phyloP scores from a whole-genome alignment of 1,140 invertebrate genomes.

The Drosophila athabasca region DNA sequence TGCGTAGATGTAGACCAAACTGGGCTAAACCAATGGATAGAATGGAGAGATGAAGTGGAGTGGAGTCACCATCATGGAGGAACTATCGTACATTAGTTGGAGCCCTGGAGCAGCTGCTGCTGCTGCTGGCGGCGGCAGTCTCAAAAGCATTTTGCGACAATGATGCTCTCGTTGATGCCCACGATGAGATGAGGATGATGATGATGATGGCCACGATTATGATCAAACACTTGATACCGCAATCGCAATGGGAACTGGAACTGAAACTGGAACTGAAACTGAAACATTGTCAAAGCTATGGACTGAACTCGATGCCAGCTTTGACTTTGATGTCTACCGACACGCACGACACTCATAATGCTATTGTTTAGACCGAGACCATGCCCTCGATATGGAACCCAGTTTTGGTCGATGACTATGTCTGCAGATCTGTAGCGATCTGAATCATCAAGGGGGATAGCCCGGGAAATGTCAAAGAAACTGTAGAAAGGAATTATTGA shows the following conservation, averaged over 20 bases:
- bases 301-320: constrained; percentile 8
- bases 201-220: constrained; percentile 67
- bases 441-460: no score
- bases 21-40: constrained; percentile 49
- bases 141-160: constrained; percentile 64
- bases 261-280: constrained; percentile 25
- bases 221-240: constrained; percentile 67
- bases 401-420: no score
- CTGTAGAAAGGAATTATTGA: no score
- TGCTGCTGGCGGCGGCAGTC: constrained; percentile 55
- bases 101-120: background rate
- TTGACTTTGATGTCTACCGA: constrained; percentile 67
- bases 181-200: constrained; percentile 15
- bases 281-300: constrained; percentile 9
- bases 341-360: constrained; percentile 65
- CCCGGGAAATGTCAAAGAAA: no score
- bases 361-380: constrained; percentile 25
- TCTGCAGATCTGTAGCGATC: no score
- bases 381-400: constrained; percentile 26
- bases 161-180: constrained; percentile 11
- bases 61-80: constrained; percentile 13
- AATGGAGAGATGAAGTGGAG: constrained; percentile 11
- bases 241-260: constrained; percentile 31
- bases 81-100: constrained; percentile 16
- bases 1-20: constrained; percentile 58